Conservation (phyloP, 2,888 invertebrate genomes). For the Aphidoletes aphidimyza region DNA sequence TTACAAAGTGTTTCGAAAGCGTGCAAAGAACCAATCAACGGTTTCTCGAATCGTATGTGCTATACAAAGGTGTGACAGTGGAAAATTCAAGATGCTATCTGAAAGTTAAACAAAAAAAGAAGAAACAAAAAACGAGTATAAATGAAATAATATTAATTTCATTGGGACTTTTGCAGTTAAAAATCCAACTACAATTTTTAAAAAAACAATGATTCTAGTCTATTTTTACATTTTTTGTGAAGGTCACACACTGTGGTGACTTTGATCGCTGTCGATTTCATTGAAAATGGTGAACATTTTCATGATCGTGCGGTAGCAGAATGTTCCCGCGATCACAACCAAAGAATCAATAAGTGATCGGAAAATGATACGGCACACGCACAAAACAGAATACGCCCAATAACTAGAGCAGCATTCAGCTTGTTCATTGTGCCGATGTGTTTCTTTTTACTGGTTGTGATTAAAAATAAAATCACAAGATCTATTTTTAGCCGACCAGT, state of each 20-base stretch:
- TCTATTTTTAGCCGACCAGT: conserved; percentile 31
- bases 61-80: background rate
- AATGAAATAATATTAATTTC: background rate
- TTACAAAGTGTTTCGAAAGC: background rate
- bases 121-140: background rate
- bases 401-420: background rate
- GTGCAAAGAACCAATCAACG: background rate
- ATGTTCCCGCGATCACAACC: too few species aligned
- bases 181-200: background rate
- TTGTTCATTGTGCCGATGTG: background rate
- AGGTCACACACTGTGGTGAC: background rate
- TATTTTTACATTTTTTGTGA: background rate
- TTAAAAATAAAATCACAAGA: conserved; percentile 3
- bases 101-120: background rate
- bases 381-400: too few species aligned
- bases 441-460: background rate
- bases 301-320: too few species aligned
- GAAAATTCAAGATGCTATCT: conserved; percentile 9
- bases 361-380: background rate
- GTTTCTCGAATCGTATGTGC: background rate
- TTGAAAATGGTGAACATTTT: too few species aligned
- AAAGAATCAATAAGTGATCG: too few species aligned
- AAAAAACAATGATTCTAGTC: too few species aligned
- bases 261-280: background rate
- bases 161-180: background rate